Evolutionary conservation across 2,797 vertebrate species (phyloP), one percentile per base, ranked within the genome.

Genomic region (Enteromius anoplus): DNA sequence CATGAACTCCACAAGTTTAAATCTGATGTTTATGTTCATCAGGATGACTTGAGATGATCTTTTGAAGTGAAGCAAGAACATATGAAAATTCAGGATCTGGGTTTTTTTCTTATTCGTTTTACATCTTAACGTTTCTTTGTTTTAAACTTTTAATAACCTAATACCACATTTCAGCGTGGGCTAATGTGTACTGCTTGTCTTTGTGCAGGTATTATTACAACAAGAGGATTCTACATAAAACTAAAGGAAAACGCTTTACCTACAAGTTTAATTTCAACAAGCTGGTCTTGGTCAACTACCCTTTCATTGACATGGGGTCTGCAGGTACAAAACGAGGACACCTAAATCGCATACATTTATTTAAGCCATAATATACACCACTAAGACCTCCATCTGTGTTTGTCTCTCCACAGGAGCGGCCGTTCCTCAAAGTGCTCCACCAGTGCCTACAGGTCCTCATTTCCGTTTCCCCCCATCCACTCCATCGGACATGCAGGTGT

Each of bases 231-330:
- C 95, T 98, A 73, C 96, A 97, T 87, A 97, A 98, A 92, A 98
- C 97, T 88, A 98, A 98, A 93, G 97, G 97, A 66, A 98, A 98
- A 80, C 93, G 97, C 84, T 98, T 98, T 92, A 98, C 97, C 84
- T 98, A 98, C 87, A 98, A 98, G 88, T 98, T 98, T 91, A 98
- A 98, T 93, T 98, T 98, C 91, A 98, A 96, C 90, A 98, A 98
- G 87, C 89, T 98, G 90, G 96, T 98, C 88, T 92, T 98, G 90
- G 97, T 98, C 86, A 98, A 98, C 90, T 98, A 97, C 87, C 97
- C 97, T 19, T 97, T 97, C 89, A 97, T 98, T 3, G 97, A 97
- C 84, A 95, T 98, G 96, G 95, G 96, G 68, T 93, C 96, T 86
- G 87, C 93, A 86, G 96, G 97, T 97, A 92, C 88, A 88, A 10